A percentile compares a stretch with the other conserved stretches of the same genome.
Evolutionary conservation across 1,140 invertebrate genomes (phyloP).

Genomic region (Aricia agestis): DNA sequence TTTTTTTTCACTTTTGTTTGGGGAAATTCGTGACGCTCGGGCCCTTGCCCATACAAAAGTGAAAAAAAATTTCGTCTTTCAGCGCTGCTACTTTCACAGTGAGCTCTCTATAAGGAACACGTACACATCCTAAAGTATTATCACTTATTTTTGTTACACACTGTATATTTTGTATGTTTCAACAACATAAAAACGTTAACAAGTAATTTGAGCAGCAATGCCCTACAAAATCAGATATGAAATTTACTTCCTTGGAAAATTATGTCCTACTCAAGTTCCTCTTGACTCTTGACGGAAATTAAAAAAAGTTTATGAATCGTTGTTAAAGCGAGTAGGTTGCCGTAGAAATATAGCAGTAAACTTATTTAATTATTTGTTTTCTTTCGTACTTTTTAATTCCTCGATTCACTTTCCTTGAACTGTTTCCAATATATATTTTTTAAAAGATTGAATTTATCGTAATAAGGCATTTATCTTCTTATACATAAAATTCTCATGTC

Average conservation of each 20-base stretch:
- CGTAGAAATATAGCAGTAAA: background rate
- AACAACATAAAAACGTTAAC: background rate
- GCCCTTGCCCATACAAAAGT: too few relatives aligned
- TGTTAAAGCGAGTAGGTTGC: background rate
- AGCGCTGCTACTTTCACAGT: too few relatives aligned
- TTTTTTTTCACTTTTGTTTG: too few relatives aligned
- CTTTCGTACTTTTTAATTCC: background rate
- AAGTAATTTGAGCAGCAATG: background rate
- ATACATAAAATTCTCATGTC: too few relatives aligned
- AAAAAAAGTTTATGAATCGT: slow-evolving; percentile 1
- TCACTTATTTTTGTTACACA: too few relatives aligned
- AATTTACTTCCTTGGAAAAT: background rate
- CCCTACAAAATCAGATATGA: background rate
- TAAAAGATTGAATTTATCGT: too few relatives aligned
- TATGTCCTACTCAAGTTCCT: background rate
- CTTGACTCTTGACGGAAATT: background rate
- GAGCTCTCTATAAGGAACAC: too few relatives aligned
- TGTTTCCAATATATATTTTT: too few relatives aligned
- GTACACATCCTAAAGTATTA: too few relatives aligned
- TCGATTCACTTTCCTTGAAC: background rate
- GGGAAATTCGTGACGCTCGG: too few relatives aligned
- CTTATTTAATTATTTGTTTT: background rate
- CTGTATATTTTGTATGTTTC: background rate
- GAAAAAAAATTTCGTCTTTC: too few relatives aligned
- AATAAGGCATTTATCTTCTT: too few relatives aligned